Evolutionary conservation across 2,797 vertebrate species (phyloP).

Genomic region (Bovichtus variegatus): DNA sequence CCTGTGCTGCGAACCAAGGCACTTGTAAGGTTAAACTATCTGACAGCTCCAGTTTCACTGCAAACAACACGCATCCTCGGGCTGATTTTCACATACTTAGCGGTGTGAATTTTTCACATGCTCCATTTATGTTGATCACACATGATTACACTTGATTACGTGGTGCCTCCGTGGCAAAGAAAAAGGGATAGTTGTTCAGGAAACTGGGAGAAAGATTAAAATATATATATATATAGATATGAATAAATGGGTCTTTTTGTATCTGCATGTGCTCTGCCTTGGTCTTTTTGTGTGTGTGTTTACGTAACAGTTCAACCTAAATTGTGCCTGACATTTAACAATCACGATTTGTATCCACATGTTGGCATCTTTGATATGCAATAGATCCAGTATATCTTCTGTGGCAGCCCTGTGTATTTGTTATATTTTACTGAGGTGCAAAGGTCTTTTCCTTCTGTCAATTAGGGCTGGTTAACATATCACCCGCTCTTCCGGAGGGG

Average conservation of each 20-base stretch:
- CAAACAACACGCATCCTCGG: slow-evolving; percentile 54
- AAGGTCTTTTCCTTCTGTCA: too few relatives aligned
- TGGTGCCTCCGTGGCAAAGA: slow-evolving; percentile 14
- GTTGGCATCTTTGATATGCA: not conserved
- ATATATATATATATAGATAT: not conserved
- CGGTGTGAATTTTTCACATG: slow-evolving; percentile 69
- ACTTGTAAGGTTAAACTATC: slow-evolving; percentile 71
- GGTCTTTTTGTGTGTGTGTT: not conserved
- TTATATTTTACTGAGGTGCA: too few relatives aligned
- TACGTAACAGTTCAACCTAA: not conserved
- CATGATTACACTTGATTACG: slow-evolving; percentile 64
- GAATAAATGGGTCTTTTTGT: slow-evolving; percentile 13
- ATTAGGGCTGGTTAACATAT: too few relatives aligned
- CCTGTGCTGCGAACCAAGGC: slow-evolving; percentile 46
- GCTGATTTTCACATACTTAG: slow-evolving; percentile 70
- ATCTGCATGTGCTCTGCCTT: slow-evolving; percentile 5
- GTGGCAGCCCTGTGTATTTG: too few relatives aligned
- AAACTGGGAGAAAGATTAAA: slow-evolving; percentile 25
- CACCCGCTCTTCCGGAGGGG: too few relatives aligned
- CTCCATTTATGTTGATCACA: slow-evolving; percentile 73
- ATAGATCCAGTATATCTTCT: not conserved
- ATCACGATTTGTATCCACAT: not conserved
- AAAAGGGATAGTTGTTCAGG: slow-evolving; percentile 10
- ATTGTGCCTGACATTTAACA: not conserved
- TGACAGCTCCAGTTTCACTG: slow-evolving; percentile 68